Evolutionary conservation across 2,797 vertebrate genomes (phyloP), one percentile per base, ranked within the genome.

Genomic region (Helarctos malayanus): DNA sequence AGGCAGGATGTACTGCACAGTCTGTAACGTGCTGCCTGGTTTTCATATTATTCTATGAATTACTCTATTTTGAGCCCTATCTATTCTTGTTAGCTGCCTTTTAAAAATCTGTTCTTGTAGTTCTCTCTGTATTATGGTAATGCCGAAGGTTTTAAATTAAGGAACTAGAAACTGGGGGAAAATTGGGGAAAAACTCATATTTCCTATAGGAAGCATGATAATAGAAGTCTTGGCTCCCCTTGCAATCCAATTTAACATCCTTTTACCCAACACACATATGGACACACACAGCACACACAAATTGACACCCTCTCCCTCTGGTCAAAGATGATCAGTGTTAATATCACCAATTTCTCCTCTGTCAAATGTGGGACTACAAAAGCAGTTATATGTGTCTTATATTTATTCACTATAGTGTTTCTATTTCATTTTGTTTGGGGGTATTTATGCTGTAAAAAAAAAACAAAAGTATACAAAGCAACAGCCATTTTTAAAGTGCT

Each of bases 31-130:
- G 68, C 5, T 79, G 32, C 9, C 41, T 32, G 15, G 18, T 81
- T 92, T 96, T 89, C 23, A 73, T 78, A n/a, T 61, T 76, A 78
- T 57, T 94, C 69, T 59, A 56, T 73, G 45, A 16, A 94, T 78
- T n/a, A 29, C 23, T 92, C 85, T 93, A 47, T 87, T 95, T 69
- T 82, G 80, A 96, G 68, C 23, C 49, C 21, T 73, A 9, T 71
- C n/a, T 90, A 35, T 75, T 80, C 27, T 90, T 90, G 35, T 52
- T 57, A 83, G 54, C 35, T 89, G 47, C 11, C 78, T 93, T 85
- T 92, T 76, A 9, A 92, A 94, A 89, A 94, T 92, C 45, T 86
- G 75, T 69, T 80, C 85, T 89, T 61, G 4, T 82, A 86, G 25
- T 57, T 82, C 3, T 89, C 57, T 21, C 41, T 56, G 23, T 93